Percentiles rank a stretch among this genome's conserved stretches.
phyloP scores from a whole-genome alignment of 2,113 vertebrate genomes.

The Girardinichthys multiradiatus region DNA sequence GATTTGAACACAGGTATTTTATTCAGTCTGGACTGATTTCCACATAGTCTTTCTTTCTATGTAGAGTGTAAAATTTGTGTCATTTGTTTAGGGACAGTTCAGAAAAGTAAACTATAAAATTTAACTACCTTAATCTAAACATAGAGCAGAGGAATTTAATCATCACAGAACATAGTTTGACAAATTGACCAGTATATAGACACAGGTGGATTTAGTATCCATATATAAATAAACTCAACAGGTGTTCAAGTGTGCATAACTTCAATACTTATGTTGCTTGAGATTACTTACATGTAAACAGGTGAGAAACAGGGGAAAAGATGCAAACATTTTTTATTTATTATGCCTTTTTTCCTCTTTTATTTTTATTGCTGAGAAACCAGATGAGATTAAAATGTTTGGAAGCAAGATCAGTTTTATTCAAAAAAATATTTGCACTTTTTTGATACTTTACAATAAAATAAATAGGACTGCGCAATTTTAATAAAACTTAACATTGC shows the following conservation, averaged over 20 bases:
- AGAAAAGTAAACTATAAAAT: neutral
- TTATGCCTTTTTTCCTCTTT: neutral
- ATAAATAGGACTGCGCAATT: too few relatives aligned
- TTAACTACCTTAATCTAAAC: neutral
- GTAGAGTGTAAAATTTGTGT: neutral
- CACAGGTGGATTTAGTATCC: neutral
- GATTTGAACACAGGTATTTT: too few relatives aligned
- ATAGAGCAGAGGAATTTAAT: neutral
- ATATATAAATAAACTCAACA: too few relatives aligned
- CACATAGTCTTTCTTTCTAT: too few relatives aligned
- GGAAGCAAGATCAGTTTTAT: neutral
- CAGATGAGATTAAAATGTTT: neutral
- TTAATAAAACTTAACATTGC: too few relatives aligned
- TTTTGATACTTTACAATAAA: too few relatives aligned
- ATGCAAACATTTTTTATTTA: too few relatives aligned
- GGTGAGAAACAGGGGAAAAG: too few relatives aligned
- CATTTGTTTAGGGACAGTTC: neutral
- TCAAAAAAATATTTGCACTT: neutral
- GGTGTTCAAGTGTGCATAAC: too few relatives aligned
- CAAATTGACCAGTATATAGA: neutral
- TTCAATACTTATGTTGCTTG: too few relatives aligned
- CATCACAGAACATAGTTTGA: neutral
- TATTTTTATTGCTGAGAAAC: neutral
- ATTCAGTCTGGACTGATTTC: too few relatives aligned
- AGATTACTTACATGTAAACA: too few relatives aligned